Base-by-base conservation (phyloP, 2,888 invertebrate genomes). In the Octodonta nipae region DNA sequence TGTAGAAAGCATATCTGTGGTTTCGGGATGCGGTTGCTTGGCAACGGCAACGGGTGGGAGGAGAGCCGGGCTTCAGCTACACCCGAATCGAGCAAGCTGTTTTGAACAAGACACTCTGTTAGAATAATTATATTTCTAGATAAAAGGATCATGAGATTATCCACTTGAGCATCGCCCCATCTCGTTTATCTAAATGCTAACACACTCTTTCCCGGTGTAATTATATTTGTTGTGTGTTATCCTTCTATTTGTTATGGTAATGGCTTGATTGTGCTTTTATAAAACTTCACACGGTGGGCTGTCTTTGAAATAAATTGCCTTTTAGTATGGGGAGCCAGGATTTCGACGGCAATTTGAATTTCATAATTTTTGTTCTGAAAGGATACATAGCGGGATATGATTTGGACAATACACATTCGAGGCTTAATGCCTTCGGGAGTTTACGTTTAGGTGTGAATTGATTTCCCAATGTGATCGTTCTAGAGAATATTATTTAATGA, bases 61-160 rank as follows among this genome's bases (percentile, higher is more conserved):
- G 51, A 50, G 49, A 48, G 6, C 7, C 15, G 15, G 28, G 13
- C 15, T n/a, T n/a, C n/a, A n/a, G n/a, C n/a, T n/a, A n/a, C n/a
- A 43, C 50, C 38, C 47, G 50, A 52, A 56, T 56, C 56, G 52
- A 54, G 55, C 61, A 61, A 61, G 61, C 61, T 61, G 61, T 61
- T 61, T 60, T 58, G 60, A 60, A 55, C 59, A 61, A 61, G 61
- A 61, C 60, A 60, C 60, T 60, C 60, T 56, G 61, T 61, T 60
- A 57, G 60, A 61, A 61, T 62, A 62, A 62, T 62, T 61, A 61
- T 60, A 61, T 59, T 59, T 60, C 52, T 51, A 60, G 63, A 58
- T 61, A 60, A 58, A 60, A 54, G 61, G 62, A 61, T 61, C 60
- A 61, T 58, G 60, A 59, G 61, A 61, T 60, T 61, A 61, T 60